These are phyloP conservation scores for Heliconius aoede DNA, from an alignment of 2,888 invertebrate genomes.

Conservation along the genomic window DNA sequence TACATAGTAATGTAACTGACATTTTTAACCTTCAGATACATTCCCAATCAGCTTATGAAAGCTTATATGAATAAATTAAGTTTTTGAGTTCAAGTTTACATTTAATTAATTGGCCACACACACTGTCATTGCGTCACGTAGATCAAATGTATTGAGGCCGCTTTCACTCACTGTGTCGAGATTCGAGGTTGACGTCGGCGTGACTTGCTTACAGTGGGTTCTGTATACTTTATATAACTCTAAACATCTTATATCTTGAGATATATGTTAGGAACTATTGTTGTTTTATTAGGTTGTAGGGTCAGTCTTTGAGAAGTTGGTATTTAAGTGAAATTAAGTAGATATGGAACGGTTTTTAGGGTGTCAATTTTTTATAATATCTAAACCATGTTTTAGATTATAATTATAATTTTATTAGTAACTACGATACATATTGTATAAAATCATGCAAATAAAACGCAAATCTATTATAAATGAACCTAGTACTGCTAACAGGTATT, in stretches of 20 bases:
- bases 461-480: background rate
- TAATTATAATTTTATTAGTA: background rate
- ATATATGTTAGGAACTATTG: slow-evolving; percentile 1
- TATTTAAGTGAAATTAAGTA: background rate
- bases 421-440: background rate
- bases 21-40: slow-evolving; percentile 1
- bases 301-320: background rate
- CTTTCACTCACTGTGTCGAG: slow-evolving; percentile 49
- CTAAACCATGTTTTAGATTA: too few relatives aligned
- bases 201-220: slow-evolving; percentile 8
- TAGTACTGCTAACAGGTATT: too few relatives aligned
- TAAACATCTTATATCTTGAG: background rate
- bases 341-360: background rate
- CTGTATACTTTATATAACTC: too few relatives aligned
- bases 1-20: slow-evolving; percentile 5
- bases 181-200: slow-evolving; percentile 41
- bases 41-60: slow-evolving; percentile 5
- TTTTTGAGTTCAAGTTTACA: slow-evolving; percentile 23
- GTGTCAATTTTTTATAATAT: too few relatives aligned
- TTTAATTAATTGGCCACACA: slow-evolving; percentile 22
- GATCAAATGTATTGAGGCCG: slow-evolving; percentile 43
- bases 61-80: slow-evolving; percentile 8
- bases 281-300: background rate
- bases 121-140: slow-evolving; percentile 40
- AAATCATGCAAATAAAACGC: too few relatives aligned